phyloP scores from a whole-genome alignment of 2,113 vertebrate species.

The Vanacampus margaritifer region DNA sequence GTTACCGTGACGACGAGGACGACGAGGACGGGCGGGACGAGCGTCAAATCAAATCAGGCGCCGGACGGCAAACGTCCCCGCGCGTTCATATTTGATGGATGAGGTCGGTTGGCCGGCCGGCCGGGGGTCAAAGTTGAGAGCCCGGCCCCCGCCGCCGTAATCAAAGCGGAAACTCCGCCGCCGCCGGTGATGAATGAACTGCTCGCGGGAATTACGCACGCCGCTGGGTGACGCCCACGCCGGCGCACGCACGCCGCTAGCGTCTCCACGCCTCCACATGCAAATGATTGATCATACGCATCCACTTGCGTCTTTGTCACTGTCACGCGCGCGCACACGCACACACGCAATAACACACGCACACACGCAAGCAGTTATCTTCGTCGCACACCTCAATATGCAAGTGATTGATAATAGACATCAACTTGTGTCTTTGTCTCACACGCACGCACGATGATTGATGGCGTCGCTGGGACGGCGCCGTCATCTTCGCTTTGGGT shows the following conservation, averaged over 20 bases:
- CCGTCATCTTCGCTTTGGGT: slow-evolving; percentile 64
- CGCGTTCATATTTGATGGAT: slow-evolving; percentile 60
- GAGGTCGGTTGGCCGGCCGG: slow-evolving; percentile 54
- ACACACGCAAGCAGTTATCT: slow-evolving; percentile 1
- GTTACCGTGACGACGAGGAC: background rate
- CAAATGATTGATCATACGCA: slow-evolving; percentile 58
- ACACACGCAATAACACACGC: slow-evolving; percentile 1
- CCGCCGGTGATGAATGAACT: slow-evolving; percentile 78
- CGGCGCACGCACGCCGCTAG: slow-evolving; percentile 12
- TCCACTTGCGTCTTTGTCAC: slow-evolving; percentile 35
- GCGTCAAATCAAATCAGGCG: background rate
- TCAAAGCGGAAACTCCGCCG: slow-evolving; percentile 58
- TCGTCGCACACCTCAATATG: slow-evolving; percentile 36
- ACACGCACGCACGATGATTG: slow-evolving; percentile 54
- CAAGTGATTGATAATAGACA: slow-evolving; percentile 59
- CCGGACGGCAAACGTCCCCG: slow-evolving; percentile 13
- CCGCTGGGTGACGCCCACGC: background rate
- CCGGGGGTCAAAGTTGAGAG: slow-evolving; percentile 48
- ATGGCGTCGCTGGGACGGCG: slow-evolving; percentile 50
- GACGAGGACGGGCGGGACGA: background rate
- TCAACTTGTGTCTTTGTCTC: slow-evolving; percentile 32
- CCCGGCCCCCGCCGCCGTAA: slow-evolving; percentile 58
- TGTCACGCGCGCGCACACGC: slow-evolving; percentile 8
- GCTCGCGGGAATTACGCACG: slow-evolving; percentile 72
- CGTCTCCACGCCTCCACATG: slow-evolving; percentile 34